Conservation (phyloP, 2,113 vertebrate genomes). For the Chaetodon trifascialis region DNA sequence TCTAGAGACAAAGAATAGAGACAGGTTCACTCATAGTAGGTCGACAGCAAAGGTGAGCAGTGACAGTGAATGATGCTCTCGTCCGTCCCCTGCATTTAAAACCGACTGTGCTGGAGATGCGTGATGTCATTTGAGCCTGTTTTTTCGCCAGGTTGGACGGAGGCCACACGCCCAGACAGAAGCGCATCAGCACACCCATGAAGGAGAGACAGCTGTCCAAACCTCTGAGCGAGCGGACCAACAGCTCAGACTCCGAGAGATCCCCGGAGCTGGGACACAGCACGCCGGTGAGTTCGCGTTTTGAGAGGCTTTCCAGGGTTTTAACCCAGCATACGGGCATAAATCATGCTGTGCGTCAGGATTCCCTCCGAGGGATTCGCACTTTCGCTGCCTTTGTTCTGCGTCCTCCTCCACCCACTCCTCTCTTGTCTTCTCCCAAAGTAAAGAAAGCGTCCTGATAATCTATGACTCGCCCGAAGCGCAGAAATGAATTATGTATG, state of each 20-base stretch:
- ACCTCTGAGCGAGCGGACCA: slow-evolving; percentile 89
- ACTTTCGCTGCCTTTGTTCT: slow-evolving; percentile 34
- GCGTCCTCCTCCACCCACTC: not conserved
- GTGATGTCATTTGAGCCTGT: not conserved
- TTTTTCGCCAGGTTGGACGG: slow-evolving; percentile 83
- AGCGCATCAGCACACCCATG: slow-evolving; percentile 87
- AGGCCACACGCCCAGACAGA: slow-evolving; percentile 88
- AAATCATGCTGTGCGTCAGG: not conserved
- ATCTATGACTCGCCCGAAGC: slow-evolving; percentile 41
- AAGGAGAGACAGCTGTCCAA: slow-evolving; percentile 91
- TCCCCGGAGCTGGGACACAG: slow-evolving; percentile 89
- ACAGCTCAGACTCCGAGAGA: slow-evolving; percentile 92
- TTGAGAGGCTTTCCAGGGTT: not conserved
- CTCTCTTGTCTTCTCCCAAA: slow-evolving; percentile 11
- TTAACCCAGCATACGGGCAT: not conserved
- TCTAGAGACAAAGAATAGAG: not conserved
- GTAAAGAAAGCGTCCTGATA: slow-evolving; percentile 43
- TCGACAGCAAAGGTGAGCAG: too few species aligned
- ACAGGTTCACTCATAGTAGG: not conserved
- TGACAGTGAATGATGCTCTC: too few species aligned
- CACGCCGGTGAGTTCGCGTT: slow-evolving; percentile 82
- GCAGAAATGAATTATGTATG: slow-evolving; percentile 70
- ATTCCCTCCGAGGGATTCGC: slow-evolving; percentile 30
- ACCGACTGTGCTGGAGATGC: not conserved
- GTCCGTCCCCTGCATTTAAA: not conserved